Percentiles rank a stretch among this genome's conserved stretches.
Conservation (phyloP, 1,140 invertebrate genomes). For the Choristoneura fumiferana region DNA sequence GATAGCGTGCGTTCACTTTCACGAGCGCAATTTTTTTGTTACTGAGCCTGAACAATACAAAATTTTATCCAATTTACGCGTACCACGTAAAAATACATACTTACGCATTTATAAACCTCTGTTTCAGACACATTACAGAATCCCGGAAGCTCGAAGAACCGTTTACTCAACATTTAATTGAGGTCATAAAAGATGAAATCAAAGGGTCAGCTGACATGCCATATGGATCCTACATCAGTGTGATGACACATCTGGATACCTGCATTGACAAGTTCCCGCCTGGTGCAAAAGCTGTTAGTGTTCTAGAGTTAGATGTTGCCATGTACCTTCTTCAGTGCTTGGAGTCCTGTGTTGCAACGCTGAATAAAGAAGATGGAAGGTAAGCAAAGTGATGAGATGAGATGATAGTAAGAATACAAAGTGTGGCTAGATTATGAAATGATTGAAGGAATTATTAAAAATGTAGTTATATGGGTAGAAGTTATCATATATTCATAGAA, state of each 20-base stretch:
- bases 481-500: no score
- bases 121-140: slow-evolving; percentile 52
- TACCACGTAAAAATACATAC: no score
- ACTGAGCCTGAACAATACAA: no score
- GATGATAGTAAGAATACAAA: no score
- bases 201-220: background rate
- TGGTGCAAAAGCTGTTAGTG: slow-evolving; percentile 39
- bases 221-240: slow-evolving; percentile 36
- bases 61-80: no score
- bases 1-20: no score
- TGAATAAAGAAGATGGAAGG: background rate
- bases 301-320: slow-evolving; percentile 34
- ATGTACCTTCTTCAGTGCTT: slow-evolving; percentile 42
- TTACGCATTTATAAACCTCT: no score
- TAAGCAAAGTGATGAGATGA: no score
- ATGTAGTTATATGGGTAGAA: no score
- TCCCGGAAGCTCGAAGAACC: slow-evolving; percentile 33
- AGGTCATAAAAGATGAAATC: slow-evolving; percentile 29
- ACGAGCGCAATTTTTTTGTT: no score
- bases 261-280: slow-evolving; percentile 54
- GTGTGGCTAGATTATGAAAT: no score
- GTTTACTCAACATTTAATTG: slow-evolving; percentile 41
- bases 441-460: no score
- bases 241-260: slow-evolving; percentile 36
- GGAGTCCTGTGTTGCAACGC: slow-evolving; percentile 31